Percentiles rank a stretch among this genome's conserved stretches.
Evolutionary conservation across 2,888 invertebrate species (phyloP).

Genomic region (Oxytorus armatus): DNA sequence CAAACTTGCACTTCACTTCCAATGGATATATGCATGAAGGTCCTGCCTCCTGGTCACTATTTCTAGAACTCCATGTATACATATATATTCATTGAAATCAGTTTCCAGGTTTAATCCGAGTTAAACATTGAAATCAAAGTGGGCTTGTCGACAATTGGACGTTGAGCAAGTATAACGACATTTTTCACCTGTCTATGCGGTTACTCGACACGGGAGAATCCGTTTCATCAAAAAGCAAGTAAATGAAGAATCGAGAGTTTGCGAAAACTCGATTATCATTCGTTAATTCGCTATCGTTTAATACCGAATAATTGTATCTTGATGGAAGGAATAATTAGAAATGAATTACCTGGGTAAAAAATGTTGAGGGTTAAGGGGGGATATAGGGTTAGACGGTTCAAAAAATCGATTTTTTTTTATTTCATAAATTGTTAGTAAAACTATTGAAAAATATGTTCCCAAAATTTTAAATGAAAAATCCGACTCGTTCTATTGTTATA

Average conservation of each 20-base stretch:
- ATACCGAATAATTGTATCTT: background rate
- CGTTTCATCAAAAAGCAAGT: conserved; percentile 6
- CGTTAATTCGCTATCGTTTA: conserved; percentile 4
- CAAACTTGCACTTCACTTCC: conserved; percentile 16
- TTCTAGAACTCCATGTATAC: no score
- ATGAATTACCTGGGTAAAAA: no score
- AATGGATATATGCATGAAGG: background rate
- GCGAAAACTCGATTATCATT: conserved; percentile 23
- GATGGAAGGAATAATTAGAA: background rate
- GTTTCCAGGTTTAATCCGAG: conserved; percentile 30
- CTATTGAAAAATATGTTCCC: no score
- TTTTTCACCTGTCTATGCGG: conserved; percentile 10
- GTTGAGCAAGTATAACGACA: conserved; percentile 29
- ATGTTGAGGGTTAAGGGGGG: no score
- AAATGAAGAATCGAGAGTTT: conserved; percentile 18
- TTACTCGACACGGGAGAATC: conserved; percentile 8
- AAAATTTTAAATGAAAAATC: no score
- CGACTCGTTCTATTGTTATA: no score
- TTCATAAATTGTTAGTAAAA: no score
- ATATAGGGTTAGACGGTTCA: no score
- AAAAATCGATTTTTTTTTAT: no score
- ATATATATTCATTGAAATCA: conserved; percentile 53
- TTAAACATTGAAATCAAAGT: conserved; percentile 53
- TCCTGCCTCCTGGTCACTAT: background rate
- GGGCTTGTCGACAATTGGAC: conserved; percentile 39